A percentile compares a stretch with the other conserved stretches of the same genome.
These are phyloP conservation scores for Drosophila infuscata DNA, from an alignment of 2,888 invertebrate genomes.

Conservation along the genomic window DNA sequence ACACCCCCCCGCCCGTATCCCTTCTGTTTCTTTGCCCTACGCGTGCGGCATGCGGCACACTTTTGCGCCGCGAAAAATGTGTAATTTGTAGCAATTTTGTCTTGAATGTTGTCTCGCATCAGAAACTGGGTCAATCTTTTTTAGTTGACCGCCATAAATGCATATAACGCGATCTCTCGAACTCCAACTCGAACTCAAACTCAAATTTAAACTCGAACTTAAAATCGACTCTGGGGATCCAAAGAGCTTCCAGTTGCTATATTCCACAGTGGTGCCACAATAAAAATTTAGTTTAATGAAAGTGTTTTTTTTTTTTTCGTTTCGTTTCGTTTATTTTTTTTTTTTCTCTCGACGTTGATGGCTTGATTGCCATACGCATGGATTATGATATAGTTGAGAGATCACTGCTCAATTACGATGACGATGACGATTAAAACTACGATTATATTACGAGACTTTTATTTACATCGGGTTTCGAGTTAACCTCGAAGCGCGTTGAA, in stretches of 20 bases:
- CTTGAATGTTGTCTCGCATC: constrained; percentile 41
- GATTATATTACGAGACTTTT: constrained; percentile 34
- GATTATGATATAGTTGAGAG: constrained; percentile 68
- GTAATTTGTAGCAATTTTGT: constrained; percentile 79
- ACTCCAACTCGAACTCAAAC: constrained; percentile 10
- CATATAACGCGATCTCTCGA: constrained; percentile 48
- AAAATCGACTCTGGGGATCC: constrained; percentile 9
- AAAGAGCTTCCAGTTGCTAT: constrained; percentile 2
- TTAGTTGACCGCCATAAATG: constrained; percentile 74
- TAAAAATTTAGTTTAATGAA: constrained; percentile 79
- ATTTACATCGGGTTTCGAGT: background rate
- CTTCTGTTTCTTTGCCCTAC: background rate
- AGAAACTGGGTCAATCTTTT: constrained; percentile 77
- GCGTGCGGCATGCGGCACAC: constrained; percentile 73
- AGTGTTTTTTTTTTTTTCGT: constrained; percentile 67
- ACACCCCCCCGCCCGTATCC: background rate
- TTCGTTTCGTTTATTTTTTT: constrained; percentile 14
- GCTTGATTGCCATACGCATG: constrained; percentile 68
- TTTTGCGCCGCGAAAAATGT: constrained; percentile 77
- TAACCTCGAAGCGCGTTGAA: constrained; percentile 61
- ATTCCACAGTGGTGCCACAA: constrained; percentile 63
- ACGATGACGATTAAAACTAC: constrained; percentile 43
- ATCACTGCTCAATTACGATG: constrained; percentile 42
- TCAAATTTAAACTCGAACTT: constrained; percentile 7
- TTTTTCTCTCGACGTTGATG: constrained; percentile 57